phyloP scores from a whole-genome alignment of 2,797 vertebrate genomes.

The Podarcis siculus region DNA sequence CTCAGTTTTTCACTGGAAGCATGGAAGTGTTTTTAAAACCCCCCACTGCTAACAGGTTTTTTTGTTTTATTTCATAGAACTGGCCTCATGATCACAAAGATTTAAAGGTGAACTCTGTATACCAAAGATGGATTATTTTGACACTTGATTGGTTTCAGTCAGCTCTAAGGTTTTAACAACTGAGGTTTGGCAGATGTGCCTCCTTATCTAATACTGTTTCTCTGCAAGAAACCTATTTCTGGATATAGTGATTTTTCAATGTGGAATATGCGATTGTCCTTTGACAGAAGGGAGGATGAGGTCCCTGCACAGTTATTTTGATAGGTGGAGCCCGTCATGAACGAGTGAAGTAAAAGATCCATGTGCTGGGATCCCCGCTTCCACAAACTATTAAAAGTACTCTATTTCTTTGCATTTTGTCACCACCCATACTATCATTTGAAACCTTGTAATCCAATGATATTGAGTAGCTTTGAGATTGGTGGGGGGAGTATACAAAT shows the following conservation, averaged over 20 bases:
- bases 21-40: neutral
- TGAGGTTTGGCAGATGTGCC: constrained; percentile 66
- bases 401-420: neutral
- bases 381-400: neutral
- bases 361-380: neutral
- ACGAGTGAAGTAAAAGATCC: neutral
- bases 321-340: neutral
- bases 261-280: constrained; percentile 40
- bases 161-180: constrained; percentile 61
- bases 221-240: constrained; percentile 62
- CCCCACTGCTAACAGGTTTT: neutral
- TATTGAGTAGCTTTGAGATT: neutral
- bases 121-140: constrained; percentile 56
- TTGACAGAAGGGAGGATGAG: neutral
- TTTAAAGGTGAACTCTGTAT: constrained; percentile 56
- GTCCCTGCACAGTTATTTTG: neutral
- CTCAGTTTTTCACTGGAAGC: neutral
- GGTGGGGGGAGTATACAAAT: neutral
- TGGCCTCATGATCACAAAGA: constrained; percentile 61
- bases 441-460: neutral
- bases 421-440: neutral
- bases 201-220: constrained; percentile 64
- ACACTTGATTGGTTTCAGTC: constrained; percentile 67
- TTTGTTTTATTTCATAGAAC: constrained; percentile 45
- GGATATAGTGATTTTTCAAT: constrained; percentile 55